Evolutionary conservation across 1,140 invertebrate species (phyloP), one percentile per base, ranked within the genome.

Genomic region (Bombus sylvicola): DNA sequence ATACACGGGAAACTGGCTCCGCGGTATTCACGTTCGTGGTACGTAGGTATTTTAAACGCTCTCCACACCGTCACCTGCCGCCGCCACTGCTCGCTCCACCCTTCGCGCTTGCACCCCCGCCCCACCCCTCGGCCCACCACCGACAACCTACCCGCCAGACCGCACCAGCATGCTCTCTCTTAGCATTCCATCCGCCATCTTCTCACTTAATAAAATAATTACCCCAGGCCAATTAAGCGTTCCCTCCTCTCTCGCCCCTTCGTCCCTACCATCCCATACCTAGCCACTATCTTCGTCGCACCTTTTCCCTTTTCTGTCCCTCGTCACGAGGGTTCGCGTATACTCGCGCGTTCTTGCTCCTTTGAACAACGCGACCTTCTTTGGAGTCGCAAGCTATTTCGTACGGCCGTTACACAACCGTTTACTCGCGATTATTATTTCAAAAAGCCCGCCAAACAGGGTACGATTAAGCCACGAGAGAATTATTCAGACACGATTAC

Each of bases 161-260:
- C 90, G 88, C 90, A 91, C 88, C 81, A 87, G 83, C 86, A 72
- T 91, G 81, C 85, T 90, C 92, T 89, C 92, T 93, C 91, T 94
- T 92, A 93, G 90, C 91, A 95, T 95, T 95, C 94, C 91, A 91
- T 93, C 92, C 93, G 92, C 94, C 93, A 94, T 94, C 93, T 94
- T 95, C 94, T 94, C 94, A 95, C 94, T 94, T 94, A 95, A 94
- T 94, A 94, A 95, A 95, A 95, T 94, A 94, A 95, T 95, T 95
- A 94, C 94, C 92, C 91, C 82, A 87, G 93, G 92, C 92, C 93
- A 94, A 94, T 94, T 95, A 94, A 93, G 92, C 88, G 86, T 88
- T 88, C 90, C 92, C 85, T 86, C 89, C 87, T 79, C 83, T 62
- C 66, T 22, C 78, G 22, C 59, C 28, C 62, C 41, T 43, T 31